These are phyloP conservation scores for Mormyrus hasselquistii DNA, from an alignment of 2,797 vertebrate species.

Conservation along the genomic window DNA sequence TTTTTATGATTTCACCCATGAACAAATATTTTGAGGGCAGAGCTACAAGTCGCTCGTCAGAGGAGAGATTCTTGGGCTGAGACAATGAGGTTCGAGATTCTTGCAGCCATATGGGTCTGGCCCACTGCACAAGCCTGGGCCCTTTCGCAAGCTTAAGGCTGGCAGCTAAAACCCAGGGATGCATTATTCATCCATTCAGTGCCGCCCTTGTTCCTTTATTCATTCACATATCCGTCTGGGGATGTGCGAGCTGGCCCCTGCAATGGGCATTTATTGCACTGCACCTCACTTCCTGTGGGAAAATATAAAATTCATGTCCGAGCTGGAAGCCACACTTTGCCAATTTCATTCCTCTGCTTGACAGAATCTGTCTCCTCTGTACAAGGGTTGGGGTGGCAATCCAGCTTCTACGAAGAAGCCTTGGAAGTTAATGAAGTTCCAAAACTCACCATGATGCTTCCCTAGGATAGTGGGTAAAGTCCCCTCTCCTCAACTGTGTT, in stretches of 20 bases:
- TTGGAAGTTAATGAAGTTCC: background rate
- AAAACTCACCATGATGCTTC: background rate
- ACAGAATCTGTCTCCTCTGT: background rate
- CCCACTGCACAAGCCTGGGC: background rate
- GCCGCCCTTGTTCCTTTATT: background rate
- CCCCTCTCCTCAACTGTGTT: background rate
- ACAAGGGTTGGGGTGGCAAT: background rate
- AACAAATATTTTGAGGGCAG: background rate
- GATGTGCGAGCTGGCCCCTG: background rate
- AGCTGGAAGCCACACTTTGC: background rate
- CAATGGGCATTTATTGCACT: background rate
- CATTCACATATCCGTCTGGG: slow-evolving; percentile 14
- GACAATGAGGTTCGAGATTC: background rate
- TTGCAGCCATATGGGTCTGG: background rate
- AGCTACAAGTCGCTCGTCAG: background rate
- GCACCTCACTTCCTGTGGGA: background rate
- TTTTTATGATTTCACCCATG: background rate
- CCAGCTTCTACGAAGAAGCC: background rate
- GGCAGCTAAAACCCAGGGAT: background rate
- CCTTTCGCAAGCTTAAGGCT: background rate
- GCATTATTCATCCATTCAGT: slow-evolving; percentile 21
- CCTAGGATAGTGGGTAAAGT: background rate
- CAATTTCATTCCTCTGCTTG: background rate
- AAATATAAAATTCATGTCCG: slow-evolving; percentile 13
- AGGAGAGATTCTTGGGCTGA: background rate